Conservation (phyloP, 2,113 vertebrate genomes). For the Trematocara marginatum region DNA sequence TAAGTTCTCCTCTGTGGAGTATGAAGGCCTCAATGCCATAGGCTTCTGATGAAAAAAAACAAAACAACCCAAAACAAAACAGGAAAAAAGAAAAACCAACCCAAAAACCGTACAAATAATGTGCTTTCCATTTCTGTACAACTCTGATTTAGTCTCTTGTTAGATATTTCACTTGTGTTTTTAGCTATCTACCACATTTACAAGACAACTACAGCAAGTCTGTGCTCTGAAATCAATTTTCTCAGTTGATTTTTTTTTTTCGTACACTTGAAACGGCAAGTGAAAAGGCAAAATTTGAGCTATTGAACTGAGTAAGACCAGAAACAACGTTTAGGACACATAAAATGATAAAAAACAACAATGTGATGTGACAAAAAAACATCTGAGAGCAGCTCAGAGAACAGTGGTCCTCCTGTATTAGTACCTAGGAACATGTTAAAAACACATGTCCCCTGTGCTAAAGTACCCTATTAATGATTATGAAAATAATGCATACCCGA, state of each 20-base stretch:
- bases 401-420: slow-evolving; percentile 69
- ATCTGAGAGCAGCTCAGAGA: slow-evolving; percentile 67
- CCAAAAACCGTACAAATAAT: slow-evolving; percentile 45
- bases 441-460: slow-evolving; percentile 72
- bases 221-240: slow-evolving; percentile 48
- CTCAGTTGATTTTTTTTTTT: slow-evolving; percentile 8
- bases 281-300: slow-evolving; percentile 53
- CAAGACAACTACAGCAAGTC: slow-evolving; percentile 41
- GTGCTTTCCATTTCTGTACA: slow-evolving; percentile 70
- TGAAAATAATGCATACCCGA: slow-evolving; percentile 54
- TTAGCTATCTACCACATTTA: slow-evolving; percentile 50
- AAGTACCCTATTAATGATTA: slow-evolving; percentile 60
- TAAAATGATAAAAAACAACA: slow-evolving; percentile 22
- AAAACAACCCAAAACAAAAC: background rate
- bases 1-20: slow-evolving; percentile 54
- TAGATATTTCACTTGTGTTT: slow-evolving; percentile 33
- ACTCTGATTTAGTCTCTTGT: slow-evolving; percentile 49
- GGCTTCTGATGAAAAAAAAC: slow-evolving; percentile 44
- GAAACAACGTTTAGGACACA: slow-evolving; percentile 32
- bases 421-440: slow-evolving; percentile 65
- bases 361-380: slow-evolving; percentile 38
- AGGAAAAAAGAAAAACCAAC: slow-evolving; percentile 1
- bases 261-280: slow-evolving; percentile 22
- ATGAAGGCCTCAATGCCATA: slow-evolving; percentile 71
- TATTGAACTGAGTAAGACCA: slow-evolving; percentile 48